Percentiles rank a stretch among this genome's conserved stretches.
Conservation (phyloP, 2,888 invertebrate species). For the Lochmaea crataegi region DNA sequence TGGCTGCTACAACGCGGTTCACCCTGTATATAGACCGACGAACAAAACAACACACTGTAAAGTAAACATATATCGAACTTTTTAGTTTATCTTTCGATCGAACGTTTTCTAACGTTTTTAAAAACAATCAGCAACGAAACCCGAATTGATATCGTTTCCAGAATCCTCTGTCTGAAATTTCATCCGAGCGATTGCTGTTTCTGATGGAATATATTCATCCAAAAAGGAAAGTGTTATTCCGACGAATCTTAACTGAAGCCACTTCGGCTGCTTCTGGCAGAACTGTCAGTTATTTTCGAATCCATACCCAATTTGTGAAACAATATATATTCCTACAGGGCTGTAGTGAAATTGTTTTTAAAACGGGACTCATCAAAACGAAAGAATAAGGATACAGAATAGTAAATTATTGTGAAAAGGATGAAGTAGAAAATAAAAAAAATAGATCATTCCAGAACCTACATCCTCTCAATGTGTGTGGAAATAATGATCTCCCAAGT, state of each 20-base stretch:
- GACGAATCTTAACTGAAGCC: slow-evolving; percentile 5
- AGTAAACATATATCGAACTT: too few species aligned
- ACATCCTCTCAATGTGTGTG: too few species aligned
- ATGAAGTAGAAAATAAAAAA: too few species aligned
- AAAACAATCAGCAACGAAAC: slow-evolving; percentile 1
- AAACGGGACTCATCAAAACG: not conserved
- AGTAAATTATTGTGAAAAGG: too few species aligned
- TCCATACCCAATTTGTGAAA: slow-evolving; percentile 35
- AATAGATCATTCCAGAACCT: too few species aligned
- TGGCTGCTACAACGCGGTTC: too few species aligned
- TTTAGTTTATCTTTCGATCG: not conserved
- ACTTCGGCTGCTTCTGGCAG: slow-evolving; percentile 24
- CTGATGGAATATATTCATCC: slow-evolving; percentile 29
- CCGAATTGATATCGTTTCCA: slow-evolving; percentile 14
- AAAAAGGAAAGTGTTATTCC: slow-evolving; percentile 25
- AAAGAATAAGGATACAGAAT: too few species aligned
- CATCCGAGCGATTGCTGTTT: slow-evolving; percentile 23
- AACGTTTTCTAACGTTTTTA: slow-evolving; percentile 4
- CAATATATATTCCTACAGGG: slow-evolving; percentile 26
- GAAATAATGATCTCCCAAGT: too few species aligned
- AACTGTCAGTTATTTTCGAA: slow-evolving; percentile 35
- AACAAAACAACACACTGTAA: too few species aligned
- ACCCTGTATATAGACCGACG: too few species aligned
- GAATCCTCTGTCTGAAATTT: slow-evolving; percentile 21
- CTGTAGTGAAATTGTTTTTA: not conserved